Percentiles rank a stretch among this genome's conserved stretches.
Evolutionary conservation across 2,797 vertebrate genomes (phyloP).

Genomic region (Orestias chungarensis): DNA sequence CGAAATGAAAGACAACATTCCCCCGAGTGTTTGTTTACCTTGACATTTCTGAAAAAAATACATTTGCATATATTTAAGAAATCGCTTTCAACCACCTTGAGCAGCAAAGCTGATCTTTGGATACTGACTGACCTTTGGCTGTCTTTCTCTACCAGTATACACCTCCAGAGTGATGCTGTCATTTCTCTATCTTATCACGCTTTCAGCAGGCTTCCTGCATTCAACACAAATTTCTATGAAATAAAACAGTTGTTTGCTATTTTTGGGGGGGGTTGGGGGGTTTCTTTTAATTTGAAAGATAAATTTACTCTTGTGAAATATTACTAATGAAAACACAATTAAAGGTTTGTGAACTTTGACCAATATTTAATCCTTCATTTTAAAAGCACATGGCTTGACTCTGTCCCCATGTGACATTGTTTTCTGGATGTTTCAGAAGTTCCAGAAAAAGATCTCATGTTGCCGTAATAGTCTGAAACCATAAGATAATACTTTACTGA

Average conservation of each 20-base stretch:
- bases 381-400: not conserved
- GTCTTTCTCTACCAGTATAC: not conserved
- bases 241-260: not conserved
- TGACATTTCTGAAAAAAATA: not conserved
- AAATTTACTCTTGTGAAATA: too few relatives aligned
- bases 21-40: not conserved
- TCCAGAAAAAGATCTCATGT: not conserved
- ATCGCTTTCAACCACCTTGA: not conserved
- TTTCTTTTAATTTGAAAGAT: too few relatives aligned
- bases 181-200: not conserved
- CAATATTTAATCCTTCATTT: not conserved
- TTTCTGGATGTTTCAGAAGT: not conserved
- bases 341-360: not conserved
- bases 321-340: not conserved
- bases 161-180: not conserved
- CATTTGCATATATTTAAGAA: not conserved
- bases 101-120: too few relatives aligned
- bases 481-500: not conserved
- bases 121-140: not conserved
- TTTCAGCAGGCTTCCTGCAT: not conserved
- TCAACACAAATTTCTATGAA: not conserved
- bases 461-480: not conserved
- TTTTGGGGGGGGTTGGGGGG: too few relatives aligned
- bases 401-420: not conserved
- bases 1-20: not conserved